Evolutionary conservation across 1,140 invertebrate species (phyloP).

Genomic region (Bradynema listronoti): DNA sequence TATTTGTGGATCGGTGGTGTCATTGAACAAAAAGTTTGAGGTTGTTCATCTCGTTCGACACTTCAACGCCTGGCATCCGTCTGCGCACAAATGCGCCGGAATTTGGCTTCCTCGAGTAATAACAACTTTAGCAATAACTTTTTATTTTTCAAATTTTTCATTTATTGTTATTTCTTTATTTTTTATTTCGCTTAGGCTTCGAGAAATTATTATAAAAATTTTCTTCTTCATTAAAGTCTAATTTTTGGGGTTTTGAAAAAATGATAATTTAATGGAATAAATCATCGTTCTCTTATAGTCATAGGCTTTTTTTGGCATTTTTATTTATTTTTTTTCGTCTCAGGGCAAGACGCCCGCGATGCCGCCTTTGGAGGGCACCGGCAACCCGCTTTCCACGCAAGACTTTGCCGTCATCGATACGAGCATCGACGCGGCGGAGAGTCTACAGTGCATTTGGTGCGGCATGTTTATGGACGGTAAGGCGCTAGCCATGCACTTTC

Average conservation of each 20-base stretch:
- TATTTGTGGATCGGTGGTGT: constrained; percentile 49
- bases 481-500: constrained; percentile 48
- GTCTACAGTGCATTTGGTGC: constrained; percentile 57
- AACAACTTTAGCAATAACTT: too few relatives aligned
- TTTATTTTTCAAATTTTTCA: too few relatives aligned
- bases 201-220: too few relatives aligned
- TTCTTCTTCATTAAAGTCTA: too few relatives aligned
- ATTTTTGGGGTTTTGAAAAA: too few relatives aligned
- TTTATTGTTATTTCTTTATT: too few relatives aligned
- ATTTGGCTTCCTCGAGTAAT: constrained; percentile 39
- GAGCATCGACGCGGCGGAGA: constrained; percentile 39
- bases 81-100: constrained; percentile 52
- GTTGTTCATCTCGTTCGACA: constrained; percentile 56
- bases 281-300: too few relatives aligned
- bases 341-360: constrained; percentile 4
- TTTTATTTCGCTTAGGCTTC: too few relatives aligned
- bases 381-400: constrained; percentile 33
- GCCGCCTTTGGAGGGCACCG: too few relatives aligned
- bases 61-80: constrained; percentile 53
- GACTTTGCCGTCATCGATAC: constrained; percentile 57
- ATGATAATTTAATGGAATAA: too few relatives aligned
- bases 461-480: constrained; percentile 53
- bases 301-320: too few relatives aligned
- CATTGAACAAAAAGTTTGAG: constrained; percentile 57
- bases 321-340: neutral